Evolutionary conservation across 2,888 invertebrate genomes (phyloP).

Genomic region (Lepidochitona cinerea): DNA sequence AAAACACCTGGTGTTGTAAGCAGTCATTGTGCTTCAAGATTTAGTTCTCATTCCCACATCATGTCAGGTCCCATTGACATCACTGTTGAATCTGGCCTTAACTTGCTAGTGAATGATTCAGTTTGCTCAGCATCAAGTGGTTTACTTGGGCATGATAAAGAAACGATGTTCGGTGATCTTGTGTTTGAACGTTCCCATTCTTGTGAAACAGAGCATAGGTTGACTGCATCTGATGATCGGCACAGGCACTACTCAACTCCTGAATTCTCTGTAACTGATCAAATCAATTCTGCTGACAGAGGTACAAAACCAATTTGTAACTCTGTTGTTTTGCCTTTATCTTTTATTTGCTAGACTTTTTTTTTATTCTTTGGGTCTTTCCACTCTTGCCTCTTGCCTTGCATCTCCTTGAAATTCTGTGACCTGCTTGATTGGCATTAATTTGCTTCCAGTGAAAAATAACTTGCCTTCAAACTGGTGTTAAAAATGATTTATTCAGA

Average conservation of each 20-base stretch:
- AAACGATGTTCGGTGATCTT: neutral
- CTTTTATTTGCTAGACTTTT: too few species aligned
- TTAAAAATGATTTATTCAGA: too few species aligned
- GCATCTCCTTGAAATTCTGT: neutral
- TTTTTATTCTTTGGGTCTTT: too few species aligned
- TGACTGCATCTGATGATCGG: constrained; percentile 7
- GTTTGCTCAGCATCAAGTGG: neutral
- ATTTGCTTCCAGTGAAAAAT: too few species aligned
- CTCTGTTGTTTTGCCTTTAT: too few species aligned
- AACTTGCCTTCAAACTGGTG: too few species aligned
- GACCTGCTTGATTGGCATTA: too few species aligned
- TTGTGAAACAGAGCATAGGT: constrained; percentile 13
- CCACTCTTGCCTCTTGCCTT: neutral
- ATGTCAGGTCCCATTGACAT: constrained; percentile 47
- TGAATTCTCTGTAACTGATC: neutral
- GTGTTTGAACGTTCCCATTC: constrained; percentile 17
- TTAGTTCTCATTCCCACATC: neutral
- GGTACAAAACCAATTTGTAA: too few species aligned
- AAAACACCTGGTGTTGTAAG: neutral
- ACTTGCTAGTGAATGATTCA: constrained; percentile 19
- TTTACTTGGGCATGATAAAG: neutral
- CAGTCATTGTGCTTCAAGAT: neutral
- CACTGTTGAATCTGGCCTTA: constrained; percentile 58
- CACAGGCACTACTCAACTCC: neutral
- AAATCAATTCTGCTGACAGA: neutral